phyloP scores from a whole-genome alignment of 2,113 vertebrate genomes.

The Copsychus sechellarum region DNA sequence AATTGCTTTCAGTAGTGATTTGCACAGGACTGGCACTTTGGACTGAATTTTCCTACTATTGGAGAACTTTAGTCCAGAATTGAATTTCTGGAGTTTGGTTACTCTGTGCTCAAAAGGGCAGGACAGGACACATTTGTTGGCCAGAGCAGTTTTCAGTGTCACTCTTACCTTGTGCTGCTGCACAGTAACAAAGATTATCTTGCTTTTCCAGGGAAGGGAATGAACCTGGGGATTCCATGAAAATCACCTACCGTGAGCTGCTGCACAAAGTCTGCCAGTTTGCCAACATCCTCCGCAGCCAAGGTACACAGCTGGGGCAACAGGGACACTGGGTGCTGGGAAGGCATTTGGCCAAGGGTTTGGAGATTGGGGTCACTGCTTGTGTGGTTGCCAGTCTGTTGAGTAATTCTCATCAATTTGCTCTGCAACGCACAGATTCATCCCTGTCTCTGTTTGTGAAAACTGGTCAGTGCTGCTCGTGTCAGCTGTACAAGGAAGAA shows the following conservation, averaged over 20 bases:
- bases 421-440: fast-evolving
- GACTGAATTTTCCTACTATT: background rate
- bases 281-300: constrained; percentile 87
- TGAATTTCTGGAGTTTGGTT: background rate
- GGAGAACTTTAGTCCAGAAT: background rate
- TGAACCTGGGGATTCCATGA: constrained; percentile 84
- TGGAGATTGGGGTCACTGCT: background rate
- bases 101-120: background rate
- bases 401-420: background rate
- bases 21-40: background rate
- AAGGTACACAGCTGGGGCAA: constrained; percentile 70
- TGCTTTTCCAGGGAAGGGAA: constrained; percentile 90
- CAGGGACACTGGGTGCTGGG: background rate
- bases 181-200: background rate
- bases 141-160: background rate
- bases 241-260: constrained; percentile 89
- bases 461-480: background rate
- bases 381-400: background rate
- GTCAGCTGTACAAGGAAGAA: background rate
- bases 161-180: background rate
- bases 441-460: background rate
- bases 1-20: background rate
- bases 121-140: background rate
- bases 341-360: background rate
- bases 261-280: constrained; percentile 90